These are phyloP conservation scores for Drosophila kambysellisi DNA, from an alignment of 2,888 invertebrate genomes.

Conservation along the genomic window DNA sequence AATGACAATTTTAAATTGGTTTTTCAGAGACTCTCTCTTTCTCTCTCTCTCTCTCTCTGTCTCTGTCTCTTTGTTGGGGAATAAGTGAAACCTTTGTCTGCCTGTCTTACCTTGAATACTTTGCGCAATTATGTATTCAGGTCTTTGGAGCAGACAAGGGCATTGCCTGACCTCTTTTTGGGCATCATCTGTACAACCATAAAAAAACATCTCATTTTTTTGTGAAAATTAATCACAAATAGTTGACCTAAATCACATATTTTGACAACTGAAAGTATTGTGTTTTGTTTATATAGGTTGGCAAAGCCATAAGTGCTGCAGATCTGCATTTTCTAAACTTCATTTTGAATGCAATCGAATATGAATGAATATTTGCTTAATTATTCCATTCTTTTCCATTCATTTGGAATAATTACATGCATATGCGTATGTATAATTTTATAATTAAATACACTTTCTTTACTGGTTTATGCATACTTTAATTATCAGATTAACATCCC, in stretches of 20 bases:
- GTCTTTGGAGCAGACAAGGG: conserved; percentile 37
- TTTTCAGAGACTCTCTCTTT: background rate
- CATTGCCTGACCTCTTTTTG: conserved; percentile 11
- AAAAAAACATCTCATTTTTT: background rate
- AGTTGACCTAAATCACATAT: background rate
- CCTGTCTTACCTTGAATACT: background rate
- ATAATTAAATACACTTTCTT: background rate
- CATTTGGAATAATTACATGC: background rate
- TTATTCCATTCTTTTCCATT: background rate
- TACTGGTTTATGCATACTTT: background rate
- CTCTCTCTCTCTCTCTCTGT: too few species aligned
- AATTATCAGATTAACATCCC: background rate
- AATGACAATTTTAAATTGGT: conserved; percentile 33
- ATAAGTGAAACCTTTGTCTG: conserved; percentile 36
- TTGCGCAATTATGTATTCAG: conserved; percentile 39
- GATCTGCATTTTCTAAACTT: background rate
- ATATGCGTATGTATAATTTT: background rate
- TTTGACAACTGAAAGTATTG: background rate
- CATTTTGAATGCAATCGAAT: background rate
- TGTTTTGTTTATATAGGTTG: background rate
- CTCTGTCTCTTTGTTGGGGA: background rate
- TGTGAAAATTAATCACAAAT: background rate
- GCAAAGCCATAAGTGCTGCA: background rate
- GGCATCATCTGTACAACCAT: background rate
- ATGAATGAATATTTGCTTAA: background rate